phyloP scores from a whole-genome alignment of 1,140 invertebrate genomes.

The Polypedilum vanderplanki region DNA sequence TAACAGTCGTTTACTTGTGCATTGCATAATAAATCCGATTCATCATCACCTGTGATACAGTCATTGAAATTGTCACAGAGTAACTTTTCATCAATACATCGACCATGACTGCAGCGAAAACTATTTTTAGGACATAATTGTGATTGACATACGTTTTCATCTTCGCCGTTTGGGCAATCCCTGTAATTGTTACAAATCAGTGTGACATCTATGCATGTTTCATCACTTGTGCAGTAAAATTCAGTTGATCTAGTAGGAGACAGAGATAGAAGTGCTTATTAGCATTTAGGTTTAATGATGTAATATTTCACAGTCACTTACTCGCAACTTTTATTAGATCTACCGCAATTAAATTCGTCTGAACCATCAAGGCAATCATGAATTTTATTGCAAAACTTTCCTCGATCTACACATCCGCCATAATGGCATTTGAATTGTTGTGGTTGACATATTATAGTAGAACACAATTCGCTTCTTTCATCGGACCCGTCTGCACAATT shows the following conservation, averaged over 20 bases:
- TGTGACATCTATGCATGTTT: neutral
- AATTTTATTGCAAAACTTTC: neutral
- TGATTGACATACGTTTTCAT: neutral
- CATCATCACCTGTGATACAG: neutral
- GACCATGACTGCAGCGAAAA: neutral
- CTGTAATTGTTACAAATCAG: neutral
- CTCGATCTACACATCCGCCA: slow-evolving; percentile 15
- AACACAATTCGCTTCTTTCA: neutral
- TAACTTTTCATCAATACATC: neutral
- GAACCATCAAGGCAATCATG: neutral
- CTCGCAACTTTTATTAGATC: neutral
- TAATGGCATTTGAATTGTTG: slow-evolving; percentile 14
- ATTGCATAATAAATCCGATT: neutral
- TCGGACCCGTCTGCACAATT: neutral
- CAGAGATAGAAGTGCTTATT: neutral
- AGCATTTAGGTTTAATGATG: neutral
- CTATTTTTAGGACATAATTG: slow-evolving; percentile 22
- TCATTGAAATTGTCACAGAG: slow-evolving; percentile 24
- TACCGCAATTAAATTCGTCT: slow-evolving; percentile 16
- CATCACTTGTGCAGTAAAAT: neutral
- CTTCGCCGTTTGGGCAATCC: neutral
- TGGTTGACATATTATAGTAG: neutral
- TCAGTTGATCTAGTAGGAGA: neutral
- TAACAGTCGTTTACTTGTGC: neutral
- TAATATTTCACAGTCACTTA: neutral